These are phyloP conservation scores for Smittia aterrima DNA, from an alignment of 2,888 invertebrate genomes.

Conservation along the genomic window DNA sequence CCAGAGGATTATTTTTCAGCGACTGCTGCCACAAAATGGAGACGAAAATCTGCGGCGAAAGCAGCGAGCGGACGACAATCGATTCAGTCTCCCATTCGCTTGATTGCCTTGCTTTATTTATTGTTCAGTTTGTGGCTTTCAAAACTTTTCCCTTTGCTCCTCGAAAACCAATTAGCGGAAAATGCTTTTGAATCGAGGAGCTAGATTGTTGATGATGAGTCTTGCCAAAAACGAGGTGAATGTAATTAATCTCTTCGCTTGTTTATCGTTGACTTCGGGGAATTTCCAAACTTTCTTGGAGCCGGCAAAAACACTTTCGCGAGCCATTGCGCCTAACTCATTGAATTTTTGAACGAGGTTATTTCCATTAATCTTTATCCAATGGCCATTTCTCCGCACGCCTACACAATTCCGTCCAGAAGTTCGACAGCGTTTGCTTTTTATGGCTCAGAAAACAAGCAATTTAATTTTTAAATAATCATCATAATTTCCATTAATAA, in stretches of 20 bases:
- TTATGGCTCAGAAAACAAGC: constrained; percentile 38
- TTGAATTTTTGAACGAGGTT: too few species aligned
- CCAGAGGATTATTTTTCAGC: not conserved
- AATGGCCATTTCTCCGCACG: too few species aligned
- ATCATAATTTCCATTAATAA: constrained; percentile 35
- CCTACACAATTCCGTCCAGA: too few species aligned
- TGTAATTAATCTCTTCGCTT: too few species aligned
- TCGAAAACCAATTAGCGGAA: not conserved
- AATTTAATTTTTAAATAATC: constrained; percentile 41
- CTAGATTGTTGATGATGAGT: too few species aligned
- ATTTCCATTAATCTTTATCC: too few species aligned
- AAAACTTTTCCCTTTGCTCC: not conserved
- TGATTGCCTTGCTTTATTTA: not conserved
- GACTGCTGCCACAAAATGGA: not conserved
- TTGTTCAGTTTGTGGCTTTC: not conserved
- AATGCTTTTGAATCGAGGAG: too few species aligned
- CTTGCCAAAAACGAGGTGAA: too few species aligned
- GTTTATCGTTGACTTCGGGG: too few species aligned
- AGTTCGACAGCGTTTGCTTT: constrained; percentile 31
- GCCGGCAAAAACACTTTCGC: too few species aligned
- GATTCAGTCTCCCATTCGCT: not conserved
- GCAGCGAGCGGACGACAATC: not conserved
- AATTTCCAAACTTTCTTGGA: too few species aligned
- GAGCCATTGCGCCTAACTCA: too few species aligned
- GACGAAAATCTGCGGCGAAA: not conserved